Conservation (phyloP, 2,888 invertebrate genomes). For the Silvanus unidentatus region DNA sequence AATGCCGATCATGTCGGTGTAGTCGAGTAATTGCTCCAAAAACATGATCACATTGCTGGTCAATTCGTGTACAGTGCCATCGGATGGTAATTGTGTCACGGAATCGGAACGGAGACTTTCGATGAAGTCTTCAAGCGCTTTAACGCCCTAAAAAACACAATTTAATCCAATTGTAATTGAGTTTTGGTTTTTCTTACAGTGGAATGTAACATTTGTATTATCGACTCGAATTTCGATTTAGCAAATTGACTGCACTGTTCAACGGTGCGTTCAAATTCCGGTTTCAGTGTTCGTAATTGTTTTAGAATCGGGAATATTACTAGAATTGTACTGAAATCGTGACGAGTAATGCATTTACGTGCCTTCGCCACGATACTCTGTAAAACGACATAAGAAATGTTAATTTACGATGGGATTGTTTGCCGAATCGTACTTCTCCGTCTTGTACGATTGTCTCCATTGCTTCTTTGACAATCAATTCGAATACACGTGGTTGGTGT, state of each 20-base stretch:
- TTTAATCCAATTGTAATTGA: no score
- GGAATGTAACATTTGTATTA: constrained; percentile 66
- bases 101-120: constrained; percentile 77
- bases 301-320: constrained; percentile 79
- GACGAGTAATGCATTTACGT: constrained; percentile 66
- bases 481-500: constrained; percentile 77
- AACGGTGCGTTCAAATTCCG: constrained; percentile 73
- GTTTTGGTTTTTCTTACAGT: constrained; percentile 65
- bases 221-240: constrained; percentile 65
- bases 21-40: constrained; percentile 77
- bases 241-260: constrained; percentile 66
- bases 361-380: constrained; percentile 70
- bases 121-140: constrained; percentile 87
- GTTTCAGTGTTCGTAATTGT: constrained; percentile 68
- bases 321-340: constrained; percentile 74
- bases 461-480: constrained; percentile 75
- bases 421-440: constrained; percentile 60
- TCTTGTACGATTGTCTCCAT: constrained; percentile 80
- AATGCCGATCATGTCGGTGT: constrained; percentile 68
- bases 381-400: constrained; percentile 30
- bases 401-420: background rate
- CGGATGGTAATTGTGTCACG: constrained; percentile 80
- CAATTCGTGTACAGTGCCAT: constrained; percentile 96
- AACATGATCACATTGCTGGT: constrained; percentile 92
- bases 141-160: constrained; percentile 71